A percentile compares a stretch with the other conserved stretches of the same genome.
These are phyloP conservation scores for Coecobrya sp. DNA, from an alignment of 2,888 invertebrate genomes.

Conservation along the genomic window DNA sequence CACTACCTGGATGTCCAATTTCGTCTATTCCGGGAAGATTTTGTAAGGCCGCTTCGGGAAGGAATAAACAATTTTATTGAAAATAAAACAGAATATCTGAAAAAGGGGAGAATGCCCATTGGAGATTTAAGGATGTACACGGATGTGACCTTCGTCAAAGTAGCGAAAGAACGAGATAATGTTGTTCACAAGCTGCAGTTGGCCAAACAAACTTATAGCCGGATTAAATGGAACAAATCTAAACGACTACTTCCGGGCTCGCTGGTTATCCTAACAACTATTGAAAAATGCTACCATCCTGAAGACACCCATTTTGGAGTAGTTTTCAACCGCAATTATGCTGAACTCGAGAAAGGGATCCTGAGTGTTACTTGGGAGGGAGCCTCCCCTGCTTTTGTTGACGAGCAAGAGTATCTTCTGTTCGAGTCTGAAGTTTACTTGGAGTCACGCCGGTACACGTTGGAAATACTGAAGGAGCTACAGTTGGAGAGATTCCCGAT, in stretches of 20 bases:
- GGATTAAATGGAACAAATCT: slow-evolving; percentile 88
- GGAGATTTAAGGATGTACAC: slow-evolving; percentile 85
- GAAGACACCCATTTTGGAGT: slow-evolving; percentile 90
- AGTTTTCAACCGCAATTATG: slow-evolving; percentile 90
- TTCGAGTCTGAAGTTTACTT: slow-evolving; percentile 94
- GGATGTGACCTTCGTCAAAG: slow-evolving; percentile 76
- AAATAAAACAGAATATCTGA: slow-evolving; percentile 87
- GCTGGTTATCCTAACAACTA: slow-evolving; percentile 91
- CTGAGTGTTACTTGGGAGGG: slow-evolving; percentile 87
- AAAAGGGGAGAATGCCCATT: slow-evolving; percentile 80
- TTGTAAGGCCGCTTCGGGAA: slow-evolving; percentile 91
- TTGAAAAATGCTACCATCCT: slow-evolving; percentile 90
- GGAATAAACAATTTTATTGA: slow-evolving; percentile 90
- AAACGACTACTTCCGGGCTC: slow-evolving; percentile 92
- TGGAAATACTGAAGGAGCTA: slow-evolving; percentile 89
- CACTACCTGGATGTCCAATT: no score
- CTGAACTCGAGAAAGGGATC: slow-evolving; percentile 90
- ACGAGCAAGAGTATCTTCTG: slow-evolving; percentile 89
- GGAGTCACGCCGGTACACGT: slow-evolving; percentile 92
- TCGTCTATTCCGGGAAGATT: slow-evolving; percentile 88
- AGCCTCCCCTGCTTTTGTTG: slow-evolving; percentile 80
- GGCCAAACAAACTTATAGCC: slow-evolving; percentile 87
- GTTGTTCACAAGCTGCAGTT: slow-evolving; percentile 83
- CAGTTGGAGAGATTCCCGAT: slow-evolving; percentile 90
- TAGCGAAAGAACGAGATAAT: slow-evolving; percentile 74